Percentiles rank a stretch among this genome's conserved stretches.
Conservation (phyloP, 2,113 vertebrate genomes). For the Tonatia bakeri region DNA sequence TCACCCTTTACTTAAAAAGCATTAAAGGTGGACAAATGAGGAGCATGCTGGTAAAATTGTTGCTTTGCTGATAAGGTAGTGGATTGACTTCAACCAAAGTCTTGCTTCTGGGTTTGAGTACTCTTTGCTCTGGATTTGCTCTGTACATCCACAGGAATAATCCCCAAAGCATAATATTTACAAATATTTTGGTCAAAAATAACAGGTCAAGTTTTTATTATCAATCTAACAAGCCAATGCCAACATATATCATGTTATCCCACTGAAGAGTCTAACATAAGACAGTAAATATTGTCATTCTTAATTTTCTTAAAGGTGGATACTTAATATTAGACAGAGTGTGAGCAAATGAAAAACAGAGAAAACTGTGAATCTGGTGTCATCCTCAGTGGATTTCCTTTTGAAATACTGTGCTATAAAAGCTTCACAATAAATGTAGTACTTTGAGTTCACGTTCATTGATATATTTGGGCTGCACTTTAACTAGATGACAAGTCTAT, state of each 20-base stretch:
- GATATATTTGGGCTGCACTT: conserved; percentile 18
- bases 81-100: background rate
- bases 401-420: conserved; percentile 25
- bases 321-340: background rate
- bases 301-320: background rate
- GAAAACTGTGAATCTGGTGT: background rate
- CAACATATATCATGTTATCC: background rate
- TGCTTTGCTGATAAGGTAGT: conserved; percentile 52
- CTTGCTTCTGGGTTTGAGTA: conserved; percentile 2
- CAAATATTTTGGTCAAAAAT: conserved; percentile 72
- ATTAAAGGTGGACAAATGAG: conserved; percentile 43
- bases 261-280: background rate
- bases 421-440: background rate
- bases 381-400: background rate
- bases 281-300: background rate
- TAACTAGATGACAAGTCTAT: conserved; percentile 33
- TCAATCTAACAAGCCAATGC: conserved; percentile 27
- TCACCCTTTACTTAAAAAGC: conserved; percentile 44
- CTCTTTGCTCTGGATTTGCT: conserved; percentile 40
- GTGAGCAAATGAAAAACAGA: background rate
- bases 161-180: conserved; percentile 48
- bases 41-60: conserved; percentile 46
- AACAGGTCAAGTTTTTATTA: conserved; percentile 66
- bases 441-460: background rate
- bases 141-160: conserved; percentile 36